Evolutionary conservation across 2,113 vertebrate species (phyloP), one percentile per base, ranked within the genome.

Genomic region (Connochaetes taurinus): DNA sequence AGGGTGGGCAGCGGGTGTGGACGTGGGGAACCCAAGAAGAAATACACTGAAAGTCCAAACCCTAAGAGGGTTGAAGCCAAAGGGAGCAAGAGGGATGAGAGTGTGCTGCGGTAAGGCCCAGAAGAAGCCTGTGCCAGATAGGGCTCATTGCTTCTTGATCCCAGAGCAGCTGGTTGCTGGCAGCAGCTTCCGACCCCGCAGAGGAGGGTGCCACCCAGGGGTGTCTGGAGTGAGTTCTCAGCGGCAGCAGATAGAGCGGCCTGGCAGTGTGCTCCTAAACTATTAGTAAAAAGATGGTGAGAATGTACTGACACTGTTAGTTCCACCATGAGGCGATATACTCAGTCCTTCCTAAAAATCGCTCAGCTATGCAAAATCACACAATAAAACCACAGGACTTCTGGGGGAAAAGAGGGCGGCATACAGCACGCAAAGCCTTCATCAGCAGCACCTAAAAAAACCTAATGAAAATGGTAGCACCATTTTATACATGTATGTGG

Each of bases 151-250:
- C 17, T 92, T 50, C 78, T n/a, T 52, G 29, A 52, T 74, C 36
- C 78, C 8, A 2, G 9, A 33, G 52, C 15, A 23, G 43, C 23
- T 10, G 55, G 57, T 2, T 15, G 43, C 21, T 0, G 17, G 11
- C 33, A 47, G 55, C 87, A 5, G 27, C 13, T 17, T 36, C 36
- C 0, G 53, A 52, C 27, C 55, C 40, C 2, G 1, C 43, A 36
- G 57, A 50, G 43, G 23, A 88, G 36, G 17, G 67, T 2, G 5
- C 78, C 85, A 5, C 9, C 64, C 52, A 3, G 71, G 36, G 40
- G 78, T 43, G 16, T 60, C 76, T 17, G 16, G 53, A 50, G 67
- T 27, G 23, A 40, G 45, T n/a, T 40, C 33, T 29, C 53, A 3
- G 55, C 3, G 62, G 55, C 71, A 13, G 52, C 27, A 25, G 7